A percentile compares a stretch with the other conserved stretches of the same genome.
These are phyloP conservation scores for Pheosia gnoma DNA, from an alignment of 2,888 invertebrate genomes.

Conservation along the genomic window DNA sequence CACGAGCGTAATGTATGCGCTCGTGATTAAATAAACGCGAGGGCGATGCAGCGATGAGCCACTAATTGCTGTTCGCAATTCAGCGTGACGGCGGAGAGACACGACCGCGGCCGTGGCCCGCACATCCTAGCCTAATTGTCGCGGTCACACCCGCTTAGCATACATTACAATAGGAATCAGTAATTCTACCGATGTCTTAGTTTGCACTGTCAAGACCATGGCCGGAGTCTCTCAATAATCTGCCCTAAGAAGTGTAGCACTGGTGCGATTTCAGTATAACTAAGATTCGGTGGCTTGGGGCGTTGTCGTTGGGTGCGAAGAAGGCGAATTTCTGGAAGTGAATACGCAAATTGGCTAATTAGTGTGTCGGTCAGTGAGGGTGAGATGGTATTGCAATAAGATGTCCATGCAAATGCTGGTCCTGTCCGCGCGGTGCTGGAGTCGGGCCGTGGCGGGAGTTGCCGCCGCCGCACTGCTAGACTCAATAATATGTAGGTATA, in stretches of 20 bases:
- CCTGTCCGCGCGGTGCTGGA: too few relatives aligned
- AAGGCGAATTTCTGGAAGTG: constrained; percentile 44
- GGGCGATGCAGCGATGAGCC: constrained; percentile 56
- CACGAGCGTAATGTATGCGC: constrained; percentile 59
- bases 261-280: constrained; percentile 26
- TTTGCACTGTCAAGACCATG: constrained; percentile 48
- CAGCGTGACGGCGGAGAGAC: constrained; percentile 60
- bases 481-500: constrained; percentile 46
- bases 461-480: constrained; percentile 17
- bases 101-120: constrained; percentile 56
- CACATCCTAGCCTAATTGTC: constrained; percentile 70
- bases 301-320: constrained; percentile 13
- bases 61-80: constrained; percentile 68
- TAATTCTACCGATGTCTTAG: constrained; percentile 67
- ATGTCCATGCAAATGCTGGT: neutral
- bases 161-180: constrained; percentile 78
- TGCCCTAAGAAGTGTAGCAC: constrained; percentile 31
- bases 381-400: neutral
- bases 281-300: constrained; percentile 13
- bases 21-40: constrained; percentile 67
- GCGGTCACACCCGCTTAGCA: constrained; percentile 74
- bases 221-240: constrained; percentile 29
- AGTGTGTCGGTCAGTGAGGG: constrained; percentile 61
- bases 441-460: neutral
- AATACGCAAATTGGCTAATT: constrained; percentile 79